A percentile compares a stretch with the other conserved stretches of the same genome.
Evolutionary conservation across 2,113 vertebrate genomes (phyloP).

Genomic region (Agapornis roseicollis): DNA sequence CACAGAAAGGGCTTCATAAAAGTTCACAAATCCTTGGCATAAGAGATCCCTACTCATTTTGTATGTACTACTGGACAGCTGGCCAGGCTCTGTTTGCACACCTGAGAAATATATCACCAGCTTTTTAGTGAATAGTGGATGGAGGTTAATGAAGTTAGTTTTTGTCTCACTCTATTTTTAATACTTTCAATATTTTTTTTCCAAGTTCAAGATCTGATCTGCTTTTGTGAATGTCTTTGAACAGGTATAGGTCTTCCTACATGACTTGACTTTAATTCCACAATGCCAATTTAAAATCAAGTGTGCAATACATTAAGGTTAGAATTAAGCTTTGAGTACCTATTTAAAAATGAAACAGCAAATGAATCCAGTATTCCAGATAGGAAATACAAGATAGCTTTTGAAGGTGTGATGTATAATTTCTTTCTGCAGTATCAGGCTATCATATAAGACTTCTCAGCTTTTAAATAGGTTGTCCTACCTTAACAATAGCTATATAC

Average conservation of each 20-base stretch:
- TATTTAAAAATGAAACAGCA: background rate
- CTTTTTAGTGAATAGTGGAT: background rate
- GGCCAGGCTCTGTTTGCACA: background rate
- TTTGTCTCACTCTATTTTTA: background rate
- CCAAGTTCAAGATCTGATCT: background rate
- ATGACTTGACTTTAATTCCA: background rate
- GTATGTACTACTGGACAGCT: background rate
- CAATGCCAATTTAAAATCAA: background rate
- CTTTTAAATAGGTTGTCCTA: background rate
- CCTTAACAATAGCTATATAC: background rate
- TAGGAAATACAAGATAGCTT: background rate
- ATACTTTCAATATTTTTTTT: background rate
- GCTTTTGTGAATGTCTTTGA: background rate
- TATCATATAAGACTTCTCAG: background rate
- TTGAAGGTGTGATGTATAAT: background rate
- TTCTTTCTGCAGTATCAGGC: background rate
- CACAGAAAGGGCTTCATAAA: background rate
- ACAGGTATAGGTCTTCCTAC: background rate
- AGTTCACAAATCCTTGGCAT: background rate
- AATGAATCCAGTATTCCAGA: background rate
- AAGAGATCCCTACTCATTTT: background rate
- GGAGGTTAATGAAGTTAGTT: background rate
- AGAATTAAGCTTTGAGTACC: background rate
- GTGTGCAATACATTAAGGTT: background rate
- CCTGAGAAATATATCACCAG: background rate